Percentiles rank a stretch among this genome's conserved stretches.
These are phyloP conservation scores for Mastigias papua DNA, from an alignment of 30 jellyfish, hydroid and myxozoan genomes.

Conservation along the genomic window DNA sequence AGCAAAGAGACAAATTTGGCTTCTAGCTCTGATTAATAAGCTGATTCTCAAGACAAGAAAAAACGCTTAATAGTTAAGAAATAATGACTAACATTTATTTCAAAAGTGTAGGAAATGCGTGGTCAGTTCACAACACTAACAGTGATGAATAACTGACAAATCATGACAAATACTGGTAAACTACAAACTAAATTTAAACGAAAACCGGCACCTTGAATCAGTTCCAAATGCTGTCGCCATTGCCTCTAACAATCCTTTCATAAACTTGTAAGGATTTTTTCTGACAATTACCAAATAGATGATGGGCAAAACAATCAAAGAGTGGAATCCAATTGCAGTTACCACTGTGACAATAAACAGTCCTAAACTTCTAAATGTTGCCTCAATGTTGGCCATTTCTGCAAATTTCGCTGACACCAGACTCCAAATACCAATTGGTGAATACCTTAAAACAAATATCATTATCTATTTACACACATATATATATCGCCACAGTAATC, in stretches of 20 bases:
- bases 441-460: conserved; percentile 72
- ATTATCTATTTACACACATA: no score
- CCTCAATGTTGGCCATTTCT: conserved; percentile 86
- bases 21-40: no score
- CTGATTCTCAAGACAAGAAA: no score
- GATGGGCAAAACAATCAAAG: conserved; percentile 77
- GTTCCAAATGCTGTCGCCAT: conserved; percentile 98
- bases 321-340: conserved; percentile 82
- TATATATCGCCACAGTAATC: no score
- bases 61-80: no score
- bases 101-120: no score
- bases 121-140: no score
- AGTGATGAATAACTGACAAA: no score
- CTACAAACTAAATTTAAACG: no score
- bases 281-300: conserved; percentile 70
- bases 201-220: conserved; percentile 80
- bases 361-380: conserved; percentile 85
- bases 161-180: no score
- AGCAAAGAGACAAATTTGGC: no score
- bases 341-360: conserved; percentile 87
- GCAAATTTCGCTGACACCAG: conserved; percentile 83
- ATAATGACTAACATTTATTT: no score
- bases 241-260: conserved; percentile 90
- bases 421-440: conserved; percentile 95
- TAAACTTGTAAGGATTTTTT: conserved; percentile 79